These are phyloP conservation scores for Phalacrocorax pelagicus DNA, from an alignment of 2,113 vertebrate genomes.

Conservation along the genomic window DNA sequence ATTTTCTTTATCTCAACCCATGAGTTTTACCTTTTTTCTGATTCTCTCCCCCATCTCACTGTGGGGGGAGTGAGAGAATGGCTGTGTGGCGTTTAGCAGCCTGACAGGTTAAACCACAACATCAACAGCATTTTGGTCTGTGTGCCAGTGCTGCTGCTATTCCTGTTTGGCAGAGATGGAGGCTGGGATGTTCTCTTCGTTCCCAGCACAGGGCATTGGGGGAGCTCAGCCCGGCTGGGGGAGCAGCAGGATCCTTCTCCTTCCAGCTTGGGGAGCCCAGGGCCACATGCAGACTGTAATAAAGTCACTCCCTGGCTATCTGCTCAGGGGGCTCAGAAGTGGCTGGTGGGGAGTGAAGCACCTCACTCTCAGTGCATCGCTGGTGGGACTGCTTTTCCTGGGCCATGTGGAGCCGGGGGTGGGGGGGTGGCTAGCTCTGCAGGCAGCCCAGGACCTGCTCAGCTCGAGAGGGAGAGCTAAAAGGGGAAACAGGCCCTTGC, in stretches of 20 bases:
- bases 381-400: accelerated
- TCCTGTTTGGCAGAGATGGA: neutral
- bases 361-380: accelerated
- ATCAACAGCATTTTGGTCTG: neutral
- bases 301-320: neutral
- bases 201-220: neutral
- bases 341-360: neutral
- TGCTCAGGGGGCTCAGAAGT: neutral
- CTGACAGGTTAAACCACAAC: neutral
- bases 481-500: neutral
- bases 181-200: neutral
- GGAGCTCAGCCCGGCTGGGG: accelerated
- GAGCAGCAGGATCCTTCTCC: neutral
- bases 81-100: neutral
- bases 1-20: neutral
- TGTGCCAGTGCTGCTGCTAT: accelerated
- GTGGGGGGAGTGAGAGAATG: neutral
- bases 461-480: neutral
- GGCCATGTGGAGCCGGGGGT: accelerated
- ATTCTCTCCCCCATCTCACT: neutral
- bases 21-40: neutral
- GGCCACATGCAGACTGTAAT: neutral
- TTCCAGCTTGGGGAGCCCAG: neutral
- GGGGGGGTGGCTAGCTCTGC: neutral
- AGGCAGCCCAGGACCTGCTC: neutral